Base-by-base conservation (phyloP, 2,797 vertebrate species). In the Amazona ochrocephala region DNA sequence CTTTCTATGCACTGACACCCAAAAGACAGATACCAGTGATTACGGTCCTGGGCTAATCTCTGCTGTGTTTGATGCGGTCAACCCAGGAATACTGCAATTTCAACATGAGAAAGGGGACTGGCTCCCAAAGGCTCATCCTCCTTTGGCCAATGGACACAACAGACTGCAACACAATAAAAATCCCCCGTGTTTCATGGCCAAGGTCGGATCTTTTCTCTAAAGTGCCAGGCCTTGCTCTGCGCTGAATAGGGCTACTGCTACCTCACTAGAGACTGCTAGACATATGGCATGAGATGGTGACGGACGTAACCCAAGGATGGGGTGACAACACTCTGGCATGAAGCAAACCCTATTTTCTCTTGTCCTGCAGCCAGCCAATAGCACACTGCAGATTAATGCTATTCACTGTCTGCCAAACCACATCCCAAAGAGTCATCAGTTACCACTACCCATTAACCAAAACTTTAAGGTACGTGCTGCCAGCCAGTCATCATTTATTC, bases 231-330 rank as follows among this genome's bases (percentile, higher is more conserved):
- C 13, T 20, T 47, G 81, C 64, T 83, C 48, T 10, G 3, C 30
- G 3, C 29, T 60, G 15, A 60, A 60, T 1, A 60, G 58, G 34
- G 7, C 37, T 8, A 17, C 66, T 42, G 41, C 66, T 75, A 21
- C 1, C 45, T 26, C 0, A 0, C 2, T 8, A 83, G 73, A 44
- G 47, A 8, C 45, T 44, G 61, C 3, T 42, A 61, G 74, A 4
- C 2, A 0, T 3, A 39, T 4, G 71, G 51, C 39, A 21, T 2
- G 18, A 8, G 45, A 11, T 1, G 64, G 48, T 30, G 53, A 53
- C 3, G 50, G 64, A 61, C 53, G 8, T 15, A 68, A 68, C 41
- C 51, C 56, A 47, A 45, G 78, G 47, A 51, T 4, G 26, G 29
- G 34, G 10, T 9, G 34, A 86, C 42, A 65, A 64, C 39, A 41